Percentiles rank a stretch among this genome's conserved stretches.
These are phyloP conservation scores for Buceros bicornis DNA, from an alignment of 2,797 vertebrate genomes.

Conservation along the genomic window DNA sequence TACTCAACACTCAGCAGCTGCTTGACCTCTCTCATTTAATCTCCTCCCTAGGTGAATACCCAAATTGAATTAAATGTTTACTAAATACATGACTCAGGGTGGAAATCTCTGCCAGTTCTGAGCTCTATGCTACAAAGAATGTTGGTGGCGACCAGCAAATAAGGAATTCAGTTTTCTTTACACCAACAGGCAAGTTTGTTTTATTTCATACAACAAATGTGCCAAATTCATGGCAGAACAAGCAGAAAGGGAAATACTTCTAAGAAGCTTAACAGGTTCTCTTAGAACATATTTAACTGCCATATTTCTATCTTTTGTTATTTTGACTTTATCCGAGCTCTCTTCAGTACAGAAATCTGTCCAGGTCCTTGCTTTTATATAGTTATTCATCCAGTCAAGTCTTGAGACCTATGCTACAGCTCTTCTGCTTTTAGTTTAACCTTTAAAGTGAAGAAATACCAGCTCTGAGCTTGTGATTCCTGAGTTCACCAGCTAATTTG, in stretches of 20 bases:
- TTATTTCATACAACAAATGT: too few species aligned
- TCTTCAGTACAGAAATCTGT: not conserved
- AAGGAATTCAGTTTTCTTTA: constrained; percentile 9
- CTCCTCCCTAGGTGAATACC: constrained; percentile 51
- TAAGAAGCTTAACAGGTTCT: not conserved
- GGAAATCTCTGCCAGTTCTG: constrained; percentile 1
- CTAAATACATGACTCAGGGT: constrained; percentile 39
- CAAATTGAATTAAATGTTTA: constrained; percentile 68
- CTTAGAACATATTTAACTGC: not conserved
- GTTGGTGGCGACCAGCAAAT: not conserved
- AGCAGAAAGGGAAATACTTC: not conserved
- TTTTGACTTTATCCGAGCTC: not conserved
- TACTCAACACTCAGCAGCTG: constrained; percentile 73
- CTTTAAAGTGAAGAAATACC: not conserved
- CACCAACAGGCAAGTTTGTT: not conserved
- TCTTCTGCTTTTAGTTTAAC: not conserved
- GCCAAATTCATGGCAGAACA: not conserved
- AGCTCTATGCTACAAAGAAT: not conserved
- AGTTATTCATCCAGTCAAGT: not conserved
- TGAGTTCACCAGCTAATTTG: not conserved
- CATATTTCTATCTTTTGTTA: not conserved
- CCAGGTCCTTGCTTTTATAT: not conserved
- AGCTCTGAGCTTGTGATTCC: not conserved
- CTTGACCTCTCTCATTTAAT: constrained; percentile 73
- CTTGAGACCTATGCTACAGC: not conserved